Evolutionary conservation across 2,113 vertebrate species (phyloP).

Genomic region (Tylochromis polylepis): DNA sequence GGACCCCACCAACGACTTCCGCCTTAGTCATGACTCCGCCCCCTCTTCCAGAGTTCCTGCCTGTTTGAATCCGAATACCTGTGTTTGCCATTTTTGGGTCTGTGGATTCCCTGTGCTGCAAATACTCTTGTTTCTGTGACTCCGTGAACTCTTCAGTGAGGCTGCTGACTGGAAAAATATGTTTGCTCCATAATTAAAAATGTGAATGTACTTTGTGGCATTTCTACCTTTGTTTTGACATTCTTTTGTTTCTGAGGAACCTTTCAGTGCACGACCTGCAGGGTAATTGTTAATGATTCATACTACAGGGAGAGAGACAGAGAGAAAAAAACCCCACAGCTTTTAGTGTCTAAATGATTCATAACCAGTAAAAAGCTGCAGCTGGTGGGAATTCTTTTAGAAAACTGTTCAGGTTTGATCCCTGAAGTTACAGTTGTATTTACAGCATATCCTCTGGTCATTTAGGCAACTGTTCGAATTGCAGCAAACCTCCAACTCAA

Average conservation of each 20-base stretch:
- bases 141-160: neutral
- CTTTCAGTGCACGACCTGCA: neutral
- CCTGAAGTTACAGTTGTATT: neutral
- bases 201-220: neutral
- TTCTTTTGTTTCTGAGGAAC: neutral
- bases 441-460: neutral
- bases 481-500: neutral
- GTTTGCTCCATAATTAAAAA: accelerated
- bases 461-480: neutral
- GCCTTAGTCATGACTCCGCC: accelerated
- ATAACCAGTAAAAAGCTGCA: neutral
- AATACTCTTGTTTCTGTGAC: neutral
- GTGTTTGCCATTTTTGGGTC: too few species aligned
- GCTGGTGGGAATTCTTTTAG: neutral
- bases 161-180: neutral
- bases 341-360: neutral
- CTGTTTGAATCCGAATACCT: neutral
- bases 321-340: neutral
- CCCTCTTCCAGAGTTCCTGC: neutral
- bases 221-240: neutral
- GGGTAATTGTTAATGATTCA: neutral
- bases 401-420: neutral
- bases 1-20: neutral
- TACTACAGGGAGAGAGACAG: neutral
- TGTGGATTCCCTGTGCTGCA: neutral